Conservation (phyloP, 2,888 invertebrate species). For the Pyrgus malvae region DNA sequence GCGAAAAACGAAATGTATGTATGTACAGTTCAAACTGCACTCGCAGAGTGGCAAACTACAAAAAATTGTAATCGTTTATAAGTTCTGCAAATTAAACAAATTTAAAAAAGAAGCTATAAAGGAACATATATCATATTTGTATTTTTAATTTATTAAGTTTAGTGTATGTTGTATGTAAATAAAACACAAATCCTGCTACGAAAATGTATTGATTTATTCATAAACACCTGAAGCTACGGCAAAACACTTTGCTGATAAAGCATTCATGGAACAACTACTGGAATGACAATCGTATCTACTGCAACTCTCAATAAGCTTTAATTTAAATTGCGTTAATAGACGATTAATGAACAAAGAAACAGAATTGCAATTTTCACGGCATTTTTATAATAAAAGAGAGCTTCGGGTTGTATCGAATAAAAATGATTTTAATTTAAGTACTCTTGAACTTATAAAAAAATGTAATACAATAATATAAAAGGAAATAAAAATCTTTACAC, state of each 20-base stretch:
- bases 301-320: constrained; percentile 33
- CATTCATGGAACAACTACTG: constrained; percentile 35
- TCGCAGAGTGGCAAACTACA: no score
- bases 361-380: constrained; percentile 15
- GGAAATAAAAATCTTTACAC: constrained; percentile 14
- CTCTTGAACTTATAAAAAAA: constrained; percentile 45
- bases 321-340: neutral
- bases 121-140: neutral
- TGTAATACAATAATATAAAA: constrained; percentile 32
- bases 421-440: constrained; percentile 65
- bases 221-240: constrained; percentile 16
- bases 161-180: neutral
- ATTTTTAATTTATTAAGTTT: neutral
- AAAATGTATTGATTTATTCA: constrained; percentile 25
- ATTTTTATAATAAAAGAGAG: constrained; percentile 48
- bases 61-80: no score
- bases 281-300: constrained; percentile 38
- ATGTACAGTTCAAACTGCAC: no score
- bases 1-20: no score
- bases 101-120: no score
- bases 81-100: no score
- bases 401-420: constrained; percentile 44
- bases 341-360: constrained; percentile 21
- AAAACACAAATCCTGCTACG: constrained; percentile 14
- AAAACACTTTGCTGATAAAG: constrained; percentile 4